Base-by-base conservation (phyloP, 2,797 vertebrate species). In the Ctenopoma multispine region DNA sequence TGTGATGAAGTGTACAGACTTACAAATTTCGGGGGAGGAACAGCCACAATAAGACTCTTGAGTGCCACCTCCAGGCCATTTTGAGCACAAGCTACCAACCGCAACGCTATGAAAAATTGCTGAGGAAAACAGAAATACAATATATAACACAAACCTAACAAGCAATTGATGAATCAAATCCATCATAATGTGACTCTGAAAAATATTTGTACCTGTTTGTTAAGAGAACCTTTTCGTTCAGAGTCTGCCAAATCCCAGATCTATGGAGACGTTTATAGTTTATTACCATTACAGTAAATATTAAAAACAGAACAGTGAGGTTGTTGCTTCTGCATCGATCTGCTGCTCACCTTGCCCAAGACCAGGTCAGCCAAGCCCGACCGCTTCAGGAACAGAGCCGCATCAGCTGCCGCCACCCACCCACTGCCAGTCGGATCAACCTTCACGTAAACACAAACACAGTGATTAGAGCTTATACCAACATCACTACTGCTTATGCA, bases 171-270 rank as follows among this genome's bases (percentile, higher is more conserved):
- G 11, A 20, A 56, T 38, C 68, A 63, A 53, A 31, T 23, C 4
- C 2, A 38, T 24, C n/a, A 44, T 24, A 1, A 40, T 8, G n/a
- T 4, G 10, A 11, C 17, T 15, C 1, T 1, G 27, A n/a, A 23
- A 21, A 12, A 13, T 13, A 15, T 61, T 71, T 78, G 51, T 95
- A 99, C 98, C 96, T 99, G 97, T 92, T 99, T 99, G 89, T 94
- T 99, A 66, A 99, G 94, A 80, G 92, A 93, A 68, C 98, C 97
- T 94, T 97, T 99, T 77, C 96, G 93, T 90, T 98, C 97, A 56
- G 96, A 95, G 87, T 99, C 98, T 38, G 98, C 94, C 84, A 99
- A 95, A 92, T 99, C 97, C 98, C 98, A 99, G 92, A 99, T 95
- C 98, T 99, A 84, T 75, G 89, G 85, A 78, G 13, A 91, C 4